Base-by-base conservation (phyloP, 2,888 invertebrate genomes). In the Hemicrepidius hirtus region DNA sequence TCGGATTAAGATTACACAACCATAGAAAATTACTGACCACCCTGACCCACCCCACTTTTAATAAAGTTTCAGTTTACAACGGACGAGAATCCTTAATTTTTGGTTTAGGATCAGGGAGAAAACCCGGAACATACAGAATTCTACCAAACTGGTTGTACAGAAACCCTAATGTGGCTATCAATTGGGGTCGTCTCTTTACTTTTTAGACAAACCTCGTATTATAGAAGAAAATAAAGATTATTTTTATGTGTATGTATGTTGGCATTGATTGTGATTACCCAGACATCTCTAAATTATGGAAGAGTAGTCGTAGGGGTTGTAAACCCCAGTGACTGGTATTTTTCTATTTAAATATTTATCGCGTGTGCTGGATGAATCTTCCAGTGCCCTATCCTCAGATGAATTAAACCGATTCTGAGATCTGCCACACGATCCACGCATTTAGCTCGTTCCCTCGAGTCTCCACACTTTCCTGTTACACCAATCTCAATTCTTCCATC, bases 271-370 rank as follows among this genome's bases (percentile, higher is more conserved):
- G 10, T 53, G 53, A n/a, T 32, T 53, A n/a, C 53, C n/a, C 53
- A 28, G 53, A 53, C 53, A 21, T 28, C 12, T 28, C 53, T 53
- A 28, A 53, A 53, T 53, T 53, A 53, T 53, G 16, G 2, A 53
- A 53, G 24, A 28, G 53, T 5, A 24, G 53, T n/a, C 53, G 53
- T 28, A 28, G 53, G 50, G 24, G 28, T 28, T 53, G 21, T 9
- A 53, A 46, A 20, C 53, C 18, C 13, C 37, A 37, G 41, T 32
- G 65, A 59, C 64, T 62, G 59, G 70, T 76, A 73, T 74, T 75
- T 76, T 79, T 77, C 77, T 74, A 77, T 77, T 79, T 77, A 78
- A 80, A 80, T 80, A 80, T 80, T 79, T 79, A 79, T 79, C 79
- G 79, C 78, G 69, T 79, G 79, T 78, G 75, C 74, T 76, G 77